Base-by-base conservation (phyloP, 2,113 vertebrate species). In the Catharus fuscescens region DNA sequence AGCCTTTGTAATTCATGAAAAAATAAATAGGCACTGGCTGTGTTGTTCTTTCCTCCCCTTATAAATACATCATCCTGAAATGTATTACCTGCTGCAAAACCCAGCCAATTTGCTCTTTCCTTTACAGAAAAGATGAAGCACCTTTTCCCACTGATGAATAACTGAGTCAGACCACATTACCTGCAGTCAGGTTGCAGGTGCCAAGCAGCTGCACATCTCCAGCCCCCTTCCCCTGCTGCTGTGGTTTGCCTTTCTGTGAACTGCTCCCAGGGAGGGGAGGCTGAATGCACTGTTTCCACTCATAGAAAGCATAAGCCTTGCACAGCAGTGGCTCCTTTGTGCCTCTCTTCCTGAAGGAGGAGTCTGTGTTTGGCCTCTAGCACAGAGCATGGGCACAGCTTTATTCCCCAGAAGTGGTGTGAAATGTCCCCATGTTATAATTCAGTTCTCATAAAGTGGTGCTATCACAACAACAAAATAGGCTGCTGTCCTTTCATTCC, bases 11-110 rank as follows among this genome's bases (percentile, higher is more conserved):
- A 88, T 80, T 90, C 29, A 90, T 29, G 64, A 95, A 88, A 83
- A 67, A 67, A 93, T 90, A 95, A 91, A 95, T 42, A 92, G 71
- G 56, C 44, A 54, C 32, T 72, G 69, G 45, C 38, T 87, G 40
- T 86, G 71, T 77, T 91, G 67, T 86, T 94, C 79, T 96, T 95
- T 96, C 92, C 88, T 94, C 85, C 76, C 56, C 20, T 88, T 83
- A 78, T 64, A 94, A 90, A 96, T 53, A 93, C 40, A 76, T 92
- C 87, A 70, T 50, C 28, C 64, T 56, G 52, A 77, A 70, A n/a
- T 5, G 52, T 48, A 85, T 86, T 95, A 93, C 62, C 71, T 90
- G 56, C 74, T 86, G 74, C 38, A 80, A 93, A 94, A 71, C 8
- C n/a, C 23, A 88, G 40, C 59, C 81, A 91, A 73, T 92, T 95